Conservation (phyloP, 1,140 invertebrate genomes). For the Phymastichus coffea region DNA sequence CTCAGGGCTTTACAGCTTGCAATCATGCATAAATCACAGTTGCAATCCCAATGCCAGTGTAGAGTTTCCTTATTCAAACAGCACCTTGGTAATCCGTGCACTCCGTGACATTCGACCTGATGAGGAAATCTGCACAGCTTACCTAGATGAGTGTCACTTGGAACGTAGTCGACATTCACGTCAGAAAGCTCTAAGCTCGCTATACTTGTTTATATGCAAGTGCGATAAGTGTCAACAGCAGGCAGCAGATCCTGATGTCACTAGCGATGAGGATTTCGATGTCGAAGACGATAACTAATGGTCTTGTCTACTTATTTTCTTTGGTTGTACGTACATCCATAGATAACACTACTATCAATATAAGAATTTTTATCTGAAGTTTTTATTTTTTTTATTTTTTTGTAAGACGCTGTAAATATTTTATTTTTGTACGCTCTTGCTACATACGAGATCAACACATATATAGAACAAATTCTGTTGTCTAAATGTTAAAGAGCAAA, state of each 20-base stretch:
- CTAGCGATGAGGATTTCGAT: conserved; percentile 60
- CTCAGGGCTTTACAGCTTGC: conserved; percentile 81
- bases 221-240: conserved; percentile 80
- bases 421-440: too few species aligned
- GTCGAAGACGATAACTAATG: conserved; percentile 36
- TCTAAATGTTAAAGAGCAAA: too few species aligned
- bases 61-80: conserved; percentile 83
- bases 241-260: conserved; percentile 75
- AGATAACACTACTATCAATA: too few species aligned
- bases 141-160: conserved; percentile 83
- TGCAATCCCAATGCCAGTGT: conserved; percentile 86
- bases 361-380: too few species aligned
- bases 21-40: conserved; percentile 91
- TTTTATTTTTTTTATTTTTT: too few species aligned
- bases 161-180: conserved; percentile 81
- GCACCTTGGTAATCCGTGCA: conserved; percentile 75
- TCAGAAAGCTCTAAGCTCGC: conserved; percentile 77
- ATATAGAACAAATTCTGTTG: too few species aligned
- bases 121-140: conserved; percentile 90
- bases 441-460: too few species aligned
- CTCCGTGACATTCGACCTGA: conserved; percentile 72
- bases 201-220: conserved; percentile 83
- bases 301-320: too few species aligned
- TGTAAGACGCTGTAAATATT: too few species aligned
- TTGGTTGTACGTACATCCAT: too few species aligned